Percentiles rank a stretch among this genome's conserved stretches.
Evolutionary conservation across 2,888 invertebrate species (phyloP).

Genomic region (Schrankia costaestrigalis): DNA sequence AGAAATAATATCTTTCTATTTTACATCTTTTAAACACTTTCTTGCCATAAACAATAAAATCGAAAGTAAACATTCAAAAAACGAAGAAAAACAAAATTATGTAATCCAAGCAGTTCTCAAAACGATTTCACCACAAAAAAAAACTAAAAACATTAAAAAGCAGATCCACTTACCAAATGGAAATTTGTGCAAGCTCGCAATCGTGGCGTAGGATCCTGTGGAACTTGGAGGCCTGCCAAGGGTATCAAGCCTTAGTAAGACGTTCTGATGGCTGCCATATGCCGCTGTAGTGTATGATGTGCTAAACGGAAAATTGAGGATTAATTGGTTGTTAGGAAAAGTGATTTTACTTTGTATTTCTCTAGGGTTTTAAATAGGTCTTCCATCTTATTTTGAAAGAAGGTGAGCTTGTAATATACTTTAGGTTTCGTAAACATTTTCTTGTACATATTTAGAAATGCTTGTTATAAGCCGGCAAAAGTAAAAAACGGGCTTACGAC

Average conservation of each 20-base stretch:
- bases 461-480: no score
- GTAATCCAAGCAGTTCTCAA: background rate
- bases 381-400: no score
- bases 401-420: no score
- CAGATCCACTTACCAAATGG: constrained; percentile 72
- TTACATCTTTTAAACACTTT: no score
- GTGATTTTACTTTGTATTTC: no score
- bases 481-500: no score
- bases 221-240: constrained; percentile 87
- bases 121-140: background rate
- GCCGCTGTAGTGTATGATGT: constrained; percentile 89
- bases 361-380: no score
- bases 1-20: no score
- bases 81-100: background rate
- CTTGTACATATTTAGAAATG: no score
- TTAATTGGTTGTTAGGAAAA: background rate
- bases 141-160: background rate
- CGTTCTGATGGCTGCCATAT: constrained; percentile 88
- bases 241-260: constrained; percentile 87
- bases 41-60: no score
- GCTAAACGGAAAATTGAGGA: constrained; percentile 59
- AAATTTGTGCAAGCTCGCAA: constrained; percentile 89
- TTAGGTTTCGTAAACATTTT: no score
- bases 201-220: constrained; percentile 91
- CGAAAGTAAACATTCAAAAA: background rate